Base-by-base conservation (phyloP, 2,113 vertebrate species). In the Paratilapia polleni region DNA sequence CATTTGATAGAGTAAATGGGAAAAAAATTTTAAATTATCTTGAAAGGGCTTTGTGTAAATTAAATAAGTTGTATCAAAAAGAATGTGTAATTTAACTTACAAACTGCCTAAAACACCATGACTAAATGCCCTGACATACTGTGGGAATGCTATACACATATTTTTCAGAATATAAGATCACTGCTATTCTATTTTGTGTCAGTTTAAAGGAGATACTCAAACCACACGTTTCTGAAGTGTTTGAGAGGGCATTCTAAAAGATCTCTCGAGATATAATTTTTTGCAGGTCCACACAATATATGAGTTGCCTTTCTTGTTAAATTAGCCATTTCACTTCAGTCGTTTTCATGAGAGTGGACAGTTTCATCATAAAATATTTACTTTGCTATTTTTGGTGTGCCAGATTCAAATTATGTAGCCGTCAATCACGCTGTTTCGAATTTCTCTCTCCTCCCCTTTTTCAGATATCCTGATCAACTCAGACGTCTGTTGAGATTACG, bases 331-430 rank as follows among this genome's bases (percentile, higher is more conserved):
- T 9, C 57, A 31, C 38, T 47, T 54, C 54, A 52, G 20, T 61
- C 26, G 68, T 43, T 24, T 56, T 86, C 66, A 82, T 70, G 2
- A 49, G 6, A 66, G 9, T 9, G 31, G 83, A 85, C 83, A 76
- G 60, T 80, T 84, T 89, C 74, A 84, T 85, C 70, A 64, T 76
- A 49, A 82, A 79, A 81, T 81, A 66, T 88, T 87, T 81, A 74
- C 68, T 76, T 49, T 64, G 20, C 31, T 34, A 11, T 74, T 84
- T 80, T 36, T 62, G 52, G 47, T 52, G 28, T 34, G 47, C 43
- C 68, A 54, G 4, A 63, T 73, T 20, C 19, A 87, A 31, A 64
- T 60, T 52, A 34, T 57, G 61, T 41, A 34, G 56, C 82, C 74
- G 68, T 88, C 82, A 85, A 57, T 90, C 87, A 92, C 13, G 13